Conservation (phyloP, 2,113 vertebrate genomes). For the Eleginops maclovinus region DNA sequence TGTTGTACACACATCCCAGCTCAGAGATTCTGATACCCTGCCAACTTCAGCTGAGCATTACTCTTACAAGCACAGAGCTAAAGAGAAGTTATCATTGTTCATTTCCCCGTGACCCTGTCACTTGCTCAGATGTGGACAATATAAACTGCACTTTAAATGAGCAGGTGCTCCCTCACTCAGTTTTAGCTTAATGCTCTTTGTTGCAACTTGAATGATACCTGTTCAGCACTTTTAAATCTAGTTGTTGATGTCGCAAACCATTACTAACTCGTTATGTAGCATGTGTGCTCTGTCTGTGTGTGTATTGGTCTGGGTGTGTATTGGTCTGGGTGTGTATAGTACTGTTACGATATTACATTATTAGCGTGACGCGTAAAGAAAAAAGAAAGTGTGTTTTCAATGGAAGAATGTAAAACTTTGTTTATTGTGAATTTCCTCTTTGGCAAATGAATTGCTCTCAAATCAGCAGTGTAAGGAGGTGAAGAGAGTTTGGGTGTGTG, state of each 20-base stretch:
- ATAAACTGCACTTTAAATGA: background rate
- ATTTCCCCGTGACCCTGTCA: constrained; percentile 29
- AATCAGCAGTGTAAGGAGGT: too few species aligned
- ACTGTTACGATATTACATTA: too few species aligned
- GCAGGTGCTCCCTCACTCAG: background rate
- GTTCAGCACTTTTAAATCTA: background rate
- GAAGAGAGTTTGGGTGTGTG: background rate
- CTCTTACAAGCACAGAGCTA: constrained; percentile 34
- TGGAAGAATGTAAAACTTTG: too few species aligned
- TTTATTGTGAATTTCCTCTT: too few species aligned
- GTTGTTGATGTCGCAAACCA: background rate
- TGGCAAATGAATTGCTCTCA: too few species aligned
- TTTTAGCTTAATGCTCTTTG: background rate
- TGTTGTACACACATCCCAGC: constrained; percentile 29
- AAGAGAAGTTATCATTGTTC: constrained; percentile 38
- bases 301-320: background rate
- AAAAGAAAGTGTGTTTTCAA: too few species aligned
- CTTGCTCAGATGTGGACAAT: too few species aligned
- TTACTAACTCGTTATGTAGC: background rate
- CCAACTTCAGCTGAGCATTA: constrained; percentile 41
- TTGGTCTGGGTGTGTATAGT: too few species aligned
- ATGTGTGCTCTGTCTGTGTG: background rate
- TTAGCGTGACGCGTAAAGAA: too few species aligned
- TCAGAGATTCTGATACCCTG: constrained; percentile 42
- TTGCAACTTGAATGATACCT: background rate